A percentile compares a stretch with the other conserved stretches of the same genome.
These are phyloP conservation scores for Madoqua kirkii DNA, from an alignment of 2,113 vertebrate genomes.

Conservation along the genomic window DNA sequence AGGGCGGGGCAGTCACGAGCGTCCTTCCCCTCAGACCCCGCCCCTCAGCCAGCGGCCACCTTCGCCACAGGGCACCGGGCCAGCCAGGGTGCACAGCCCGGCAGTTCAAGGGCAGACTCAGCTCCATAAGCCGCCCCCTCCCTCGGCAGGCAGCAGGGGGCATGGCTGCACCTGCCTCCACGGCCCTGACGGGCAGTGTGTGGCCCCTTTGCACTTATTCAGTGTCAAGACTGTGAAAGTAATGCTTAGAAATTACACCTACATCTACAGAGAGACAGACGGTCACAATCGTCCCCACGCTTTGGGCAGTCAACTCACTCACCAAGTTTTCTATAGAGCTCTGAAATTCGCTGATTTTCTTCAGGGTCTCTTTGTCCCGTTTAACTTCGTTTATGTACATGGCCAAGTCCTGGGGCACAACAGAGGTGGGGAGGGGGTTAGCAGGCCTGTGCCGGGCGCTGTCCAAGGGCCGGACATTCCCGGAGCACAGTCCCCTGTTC, in stretches of 20 bases:
- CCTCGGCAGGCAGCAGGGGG: fast-evolving
- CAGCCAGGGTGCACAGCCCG: neutral
- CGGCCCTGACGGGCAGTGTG: fast-evolving
- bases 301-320: slow-evolving; percentile 58
- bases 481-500: neutral
- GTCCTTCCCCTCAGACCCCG: too few species aligned
- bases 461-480: fast-evolving
- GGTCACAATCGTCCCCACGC: fast-evolving
- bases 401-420: slow-evolving; percentile 88
- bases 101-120: neutral
- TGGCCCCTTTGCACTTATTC: fast-evolving
- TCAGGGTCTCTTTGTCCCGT: slow-evolving; percentile 97
- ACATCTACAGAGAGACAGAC: neutral
- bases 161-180: fast-evolving
- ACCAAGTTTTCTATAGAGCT: slow-evolving; percentile 97
- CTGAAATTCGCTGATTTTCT: slow-evolving; percentile 98
- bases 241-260: fast-evolving
- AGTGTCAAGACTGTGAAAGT: fast-evolving
- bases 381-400: slow-evolving; percentile 99
- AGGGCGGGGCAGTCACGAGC: fast-evolving
- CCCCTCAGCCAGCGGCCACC: neutral
- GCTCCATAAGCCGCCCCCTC: neutral
- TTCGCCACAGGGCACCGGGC: neutral
- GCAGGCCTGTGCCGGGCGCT: fast-evolving
- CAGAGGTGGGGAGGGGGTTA: neutral